Percentiles rank a stretch among this genome's conserved stretches.
phyloP scores from a whole-genome alignment of 2,888 invertebrate species.

The Eupithecia subfuscata region DNA sequence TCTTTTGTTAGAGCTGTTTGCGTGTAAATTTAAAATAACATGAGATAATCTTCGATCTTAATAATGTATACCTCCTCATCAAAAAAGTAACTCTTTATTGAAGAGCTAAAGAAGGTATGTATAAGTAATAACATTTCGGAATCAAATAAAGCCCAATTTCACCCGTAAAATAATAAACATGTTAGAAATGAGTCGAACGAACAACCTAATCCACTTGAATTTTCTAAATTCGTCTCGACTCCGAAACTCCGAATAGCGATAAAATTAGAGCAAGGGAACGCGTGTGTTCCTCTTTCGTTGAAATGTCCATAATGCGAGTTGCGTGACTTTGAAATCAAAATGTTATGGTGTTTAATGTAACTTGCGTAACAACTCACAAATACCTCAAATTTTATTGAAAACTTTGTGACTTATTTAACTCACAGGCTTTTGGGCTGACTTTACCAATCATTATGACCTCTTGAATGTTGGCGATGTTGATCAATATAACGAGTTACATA shows the following conservation, averaged over 20 bases:
- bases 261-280: constrained; percentile 58
- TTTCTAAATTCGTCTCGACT: constrained; percentile 56
- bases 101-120: neutral
- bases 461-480: constrained; percentile 23
- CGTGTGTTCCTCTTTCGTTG: constrained; percentile 54
- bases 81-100: neutral
- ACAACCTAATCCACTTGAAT: constrained; percentile 49
- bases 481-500: constrained; percentile 32
- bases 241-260: constrained; percentile 51
- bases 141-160: constrained; percentile 23
- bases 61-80: neutral
- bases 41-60: neutral
- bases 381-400: constrained; percentile 14
- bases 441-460: constrained; percentile 10
- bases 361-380: constrained; percentile 56
- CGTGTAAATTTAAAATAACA: neutral
- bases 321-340: constrained; percentile 60
- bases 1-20: neutral
- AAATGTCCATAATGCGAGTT: constrained; percentile 54
- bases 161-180: constrained; percentile 31
- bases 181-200: constrained; percentile 19
- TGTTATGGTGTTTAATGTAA: constrained; percentile 57
- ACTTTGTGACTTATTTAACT: neutral
- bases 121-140: neutral
- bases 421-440: neutral